phyloP scores from a whole-genome alignment of 1,140 invertebrate genomes.

The Lasioglossum baleicum region DNA sequence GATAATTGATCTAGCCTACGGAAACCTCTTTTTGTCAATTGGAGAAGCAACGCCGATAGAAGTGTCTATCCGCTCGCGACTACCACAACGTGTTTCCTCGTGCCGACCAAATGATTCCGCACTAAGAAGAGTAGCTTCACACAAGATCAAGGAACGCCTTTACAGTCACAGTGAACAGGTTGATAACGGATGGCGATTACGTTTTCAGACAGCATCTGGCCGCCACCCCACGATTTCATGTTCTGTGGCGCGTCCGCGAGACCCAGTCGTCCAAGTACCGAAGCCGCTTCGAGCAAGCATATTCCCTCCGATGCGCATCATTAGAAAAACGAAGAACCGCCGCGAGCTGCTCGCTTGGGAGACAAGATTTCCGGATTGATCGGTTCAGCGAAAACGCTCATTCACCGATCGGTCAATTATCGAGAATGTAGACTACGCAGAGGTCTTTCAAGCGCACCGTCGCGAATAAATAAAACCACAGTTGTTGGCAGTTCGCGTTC shows the following conservation, averaged over 20 bases:
- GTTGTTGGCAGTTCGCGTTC: slow-evolving; percentile 46
- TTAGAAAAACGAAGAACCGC: background rate
- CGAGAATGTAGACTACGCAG: background rate
- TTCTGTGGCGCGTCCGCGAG: slow-evolving; percentile 40
- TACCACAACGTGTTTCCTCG: slow-evolving; percentile 5
- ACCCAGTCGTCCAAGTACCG: background rate
- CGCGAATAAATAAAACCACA: slow-evolving; percentile 44
- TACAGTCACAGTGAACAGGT: background rate
- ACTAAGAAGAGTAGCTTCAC: slow-evolving; percentile 3
- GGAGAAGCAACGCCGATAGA: no score
- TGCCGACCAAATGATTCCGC: slow-evolving; percentile 36
- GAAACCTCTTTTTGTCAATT: no score
- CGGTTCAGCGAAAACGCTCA: background rate
- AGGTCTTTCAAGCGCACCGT: background rate
- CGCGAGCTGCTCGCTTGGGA: background rate
- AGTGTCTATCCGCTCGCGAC: background rate
- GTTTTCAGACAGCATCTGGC: slow-evolving; percentile 66
- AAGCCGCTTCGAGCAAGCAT: background rate
- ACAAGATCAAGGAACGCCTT: slow-evolving; percentile 28
- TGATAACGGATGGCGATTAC: slow-evolving; percentile 27
- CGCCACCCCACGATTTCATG: slow-evolving; percentile 57
- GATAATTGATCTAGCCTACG: no score
- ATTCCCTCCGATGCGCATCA: background rate
- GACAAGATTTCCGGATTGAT: background rate
- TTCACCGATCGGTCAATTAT: background rate